Evolutionary conservation across 2,113 vertebrate genomes (phyloP).

Genomic region (Cariama cristata): DNA sequence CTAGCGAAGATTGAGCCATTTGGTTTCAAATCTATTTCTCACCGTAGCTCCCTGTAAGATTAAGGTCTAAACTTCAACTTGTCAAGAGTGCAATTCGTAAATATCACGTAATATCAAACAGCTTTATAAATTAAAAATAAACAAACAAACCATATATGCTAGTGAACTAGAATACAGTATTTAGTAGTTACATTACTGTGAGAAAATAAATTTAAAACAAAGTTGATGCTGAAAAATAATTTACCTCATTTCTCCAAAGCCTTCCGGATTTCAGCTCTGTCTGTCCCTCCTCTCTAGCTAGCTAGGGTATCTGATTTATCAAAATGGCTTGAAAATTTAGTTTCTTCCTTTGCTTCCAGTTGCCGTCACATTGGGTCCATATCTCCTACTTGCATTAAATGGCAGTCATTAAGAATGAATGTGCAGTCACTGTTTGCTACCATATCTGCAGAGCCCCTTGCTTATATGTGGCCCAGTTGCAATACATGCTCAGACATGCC

Average conservation of each 20-base stretch:
- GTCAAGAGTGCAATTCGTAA: accelerated
- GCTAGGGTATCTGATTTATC: not conserved
- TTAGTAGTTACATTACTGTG: not conserved
- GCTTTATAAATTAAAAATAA: not conserved
- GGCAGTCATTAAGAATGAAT: not conserved
- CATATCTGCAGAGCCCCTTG: not conserved
- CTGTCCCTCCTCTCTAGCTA: not conserved
- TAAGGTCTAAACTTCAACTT: not conserved
- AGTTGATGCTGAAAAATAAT: not conserved
- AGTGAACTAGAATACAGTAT: not conserved
- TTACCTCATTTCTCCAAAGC: not conserved
- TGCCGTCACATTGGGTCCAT: not conserved
- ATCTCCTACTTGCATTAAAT: not conserved
- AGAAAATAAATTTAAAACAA: not conserved
- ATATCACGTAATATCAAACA: not conserved
- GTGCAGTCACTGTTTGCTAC: not conserved
- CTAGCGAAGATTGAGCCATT: not conserved
- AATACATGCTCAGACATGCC: accelerated
- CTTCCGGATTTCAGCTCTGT: not conserved
- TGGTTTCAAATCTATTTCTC: not conserved
- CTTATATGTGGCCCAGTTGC: not conserved
- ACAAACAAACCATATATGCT: not conserved
- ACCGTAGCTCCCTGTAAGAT: not conserved
- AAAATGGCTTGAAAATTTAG: not conserved
- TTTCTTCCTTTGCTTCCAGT: not conserved